phyloP scores from a whole-genome alignment of 2,797 vertebrate genomes.

The Harpagifer antarcticus region DNA sequence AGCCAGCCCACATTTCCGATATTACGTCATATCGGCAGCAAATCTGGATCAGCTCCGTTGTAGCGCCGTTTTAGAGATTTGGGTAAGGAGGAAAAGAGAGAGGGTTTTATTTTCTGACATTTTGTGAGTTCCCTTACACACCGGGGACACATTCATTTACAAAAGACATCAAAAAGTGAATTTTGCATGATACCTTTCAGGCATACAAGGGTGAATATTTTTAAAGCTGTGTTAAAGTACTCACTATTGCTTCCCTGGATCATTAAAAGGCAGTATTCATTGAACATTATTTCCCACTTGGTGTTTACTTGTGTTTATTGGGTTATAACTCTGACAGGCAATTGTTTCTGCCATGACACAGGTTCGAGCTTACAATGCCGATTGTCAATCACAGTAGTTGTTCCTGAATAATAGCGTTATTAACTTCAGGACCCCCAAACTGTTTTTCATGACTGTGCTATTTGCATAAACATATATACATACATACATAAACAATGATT shows the following conservation, averaged over 20 bases:
- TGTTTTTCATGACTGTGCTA: not conserved
- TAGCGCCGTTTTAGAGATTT: no score
- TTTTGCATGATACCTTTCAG: no score
- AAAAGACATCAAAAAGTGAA: no score
- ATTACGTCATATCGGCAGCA: no score
- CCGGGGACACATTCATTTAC: no score
- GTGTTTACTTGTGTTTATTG: not conserved
- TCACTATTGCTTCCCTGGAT: not conserved
- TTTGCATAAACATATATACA: not conserved
- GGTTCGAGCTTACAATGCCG: not conserved
- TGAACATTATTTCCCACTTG: not conserved
- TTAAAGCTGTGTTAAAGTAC: not conserved
- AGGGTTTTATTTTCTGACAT: no score
- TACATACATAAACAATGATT: no score
- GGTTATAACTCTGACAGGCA: not conserved
- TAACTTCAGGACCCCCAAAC: not conserved
- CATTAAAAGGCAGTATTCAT: not conserved
- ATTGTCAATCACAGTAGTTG: not conserved
- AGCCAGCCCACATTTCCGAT: no score
- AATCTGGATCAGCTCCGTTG: no score
- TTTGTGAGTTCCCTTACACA: no score
- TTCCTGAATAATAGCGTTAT: slow-evolving; percentile 5
- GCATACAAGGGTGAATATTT: not conserved
- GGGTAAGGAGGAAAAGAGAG: no score
- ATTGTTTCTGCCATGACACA: not conserved